A percentile compares a stretch with the other conserved stretches of the same genome.
Conservation (phyloP, 2,113 vertebrate genomes). For the Mormyrus lacerda region DNA sequence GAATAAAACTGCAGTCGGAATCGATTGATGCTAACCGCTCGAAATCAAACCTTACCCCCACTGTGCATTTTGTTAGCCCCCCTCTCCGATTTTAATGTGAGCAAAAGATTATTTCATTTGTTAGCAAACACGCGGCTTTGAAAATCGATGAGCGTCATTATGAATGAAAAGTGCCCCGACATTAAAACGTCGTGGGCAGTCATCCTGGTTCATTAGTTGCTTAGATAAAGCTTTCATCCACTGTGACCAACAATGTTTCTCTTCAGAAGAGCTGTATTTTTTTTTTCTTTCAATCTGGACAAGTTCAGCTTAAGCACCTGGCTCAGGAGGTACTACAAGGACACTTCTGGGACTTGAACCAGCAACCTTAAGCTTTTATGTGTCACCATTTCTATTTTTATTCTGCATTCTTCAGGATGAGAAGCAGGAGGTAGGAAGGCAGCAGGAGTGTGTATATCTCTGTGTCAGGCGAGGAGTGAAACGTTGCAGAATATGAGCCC, state of each 20-base stretch:
- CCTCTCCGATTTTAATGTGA: not conserved
- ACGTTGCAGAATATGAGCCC: not conserved
- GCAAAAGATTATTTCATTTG: constrained; percentile 1
- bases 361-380: not conserved
- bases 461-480: not conserved
- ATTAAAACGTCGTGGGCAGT: not conserved
- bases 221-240: not conserved
- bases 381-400: not conserved
- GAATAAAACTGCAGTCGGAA: constrained; percentile 13
- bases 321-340: not conserved
- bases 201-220: constrained; percentile 1
- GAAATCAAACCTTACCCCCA: not conserved
- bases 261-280: not conserved
- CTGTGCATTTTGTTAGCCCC: not conserved
- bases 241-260: not conserved
- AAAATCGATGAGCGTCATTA: constrained; percentile 1
- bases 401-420: constrained; percentile 1
- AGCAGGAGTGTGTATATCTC: not conserved
- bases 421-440: not conserved
- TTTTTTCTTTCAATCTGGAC: not conserved
- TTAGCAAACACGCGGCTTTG: not conserved
- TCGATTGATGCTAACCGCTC: not conserved
- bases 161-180: not conserved
- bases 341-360: not conserved
- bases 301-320: not conserved